Evolutionary conservation across 2,113 vertebrate genomes (phyloP), one percentile per base, ranked within the genome.

Genomic region (Speoplatyrhinus poulsoni): DNA sequence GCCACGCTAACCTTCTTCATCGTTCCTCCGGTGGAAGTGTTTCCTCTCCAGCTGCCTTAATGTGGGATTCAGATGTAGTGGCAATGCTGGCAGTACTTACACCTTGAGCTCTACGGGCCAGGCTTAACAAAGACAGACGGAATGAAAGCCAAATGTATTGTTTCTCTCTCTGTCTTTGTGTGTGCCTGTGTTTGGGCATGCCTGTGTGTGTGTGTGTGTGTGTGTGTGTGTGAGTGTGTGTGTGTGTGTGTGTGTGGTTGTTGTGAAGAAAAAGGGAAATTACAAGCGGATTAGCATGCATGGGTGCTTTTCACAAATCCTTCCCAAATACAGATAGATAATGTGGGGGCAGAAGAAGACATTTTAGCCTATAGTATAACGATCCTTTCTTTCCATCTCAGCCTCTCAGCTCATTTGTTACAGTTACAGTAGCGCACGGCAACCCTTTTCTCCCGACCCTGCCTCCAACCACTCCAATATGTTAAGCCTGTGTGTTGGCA

Each of bases 361-460:
- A 72, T 81, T 81, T 61, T 67, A 73, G 77, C 77, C 54, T 32
- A 60, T 47, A 53, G 41, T 15, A 54, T 59, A 26, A 66, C 19
- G 32, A 32, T 41, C 41, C 13, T 47, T 9, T 7, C 36, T 46
- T 41, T 47, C 41, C 56, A 12, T 19, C 56, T 32, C 11, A 19
- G 10, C 10, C 56, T 58, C 17, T 32, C 32, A 26, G 46, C 46
- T 62, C n/a, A 19, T 62, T 15, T n/a, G 41, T 10, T 15, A 67
- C 77, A 60, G 33, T 60, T 41, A 41, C 32, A 17, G 5, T 17
- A 87, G 84, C 64, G 68, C 60, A 56, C 15, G 53, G 16, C 17
- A 69, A 79, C 73, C 80, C 81, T 81, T 17, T 86, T 85, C 77
- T 77, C 75, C 70, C 69, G 47, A 57, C 62, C 60, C 26, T 63